These are phyloP conservation scores for Caenorhabditis remanei DNA, from an alignment of 1,140 invertebrate genomes.

Conservation along the genomic window DNA sequence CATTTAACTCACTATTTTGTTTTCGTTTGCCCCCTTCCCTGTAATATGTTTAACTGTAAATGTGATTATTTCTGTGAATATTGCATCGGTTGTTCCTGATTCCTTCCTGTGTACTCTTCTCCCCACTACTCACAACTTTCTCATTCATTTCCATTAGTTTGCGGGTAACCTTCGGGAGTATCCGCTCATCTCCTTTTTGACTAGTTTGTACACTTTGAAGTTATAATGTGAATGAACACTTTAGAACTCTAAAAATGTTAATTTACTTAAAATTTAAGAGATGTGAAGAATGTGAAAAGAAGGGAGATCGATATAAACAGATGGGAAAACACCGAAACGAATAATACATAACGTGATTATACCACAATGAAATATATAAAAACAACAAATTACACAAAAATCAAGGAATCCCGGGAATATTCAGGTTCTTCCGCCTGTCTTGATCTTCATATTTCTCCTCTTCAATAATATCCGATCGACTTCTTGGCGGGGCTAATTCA, in stretches of 20 bases:
- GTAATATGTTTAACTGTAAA: conserved; percentile 45
- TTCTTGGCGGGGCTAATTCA: conserved; percentile 2
- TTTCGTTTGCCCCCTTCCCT: background rate
- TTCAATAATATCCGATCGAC: conserved; percentile 24
- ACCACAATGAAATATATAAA: background rate
- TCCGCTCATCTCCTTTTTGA: background rate
- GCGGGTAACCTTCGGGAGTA: conserved; percentile 10
- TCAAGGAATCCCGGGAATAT: background rate
- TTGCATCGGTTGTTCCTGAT: conserved; percentile 14
- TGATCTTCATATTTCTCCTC: conserved; percentile 4
- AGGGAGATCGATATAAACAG: too few relatives aligned
- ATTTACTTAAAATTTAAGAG: too few relatives aligned
- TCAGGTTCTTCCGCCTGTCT: background rate
- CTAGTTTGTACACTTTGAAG: background rate
- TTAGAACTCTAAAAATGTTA: too few relatives aligned
- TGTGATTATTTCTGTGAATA: conserved; percentile 49
- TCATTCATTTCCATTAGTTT: background rate
- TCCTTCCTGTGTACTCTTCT: background rate
- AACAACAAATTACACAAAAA: background rate
- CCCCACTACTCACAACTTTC: background rate
- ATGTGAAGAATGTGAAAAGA: too few relatives aligned
- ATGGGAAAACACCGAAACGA: too few relatives aligned
- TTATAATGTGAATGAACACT: too few relatives aligned
- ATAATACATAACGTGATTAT: background rate
- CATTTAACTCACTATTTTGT: too few relatives aligned